Base-by-base conservation (phyloP, 2,888 invertebrate species). In the Chaetoderma sp. region DNA sequence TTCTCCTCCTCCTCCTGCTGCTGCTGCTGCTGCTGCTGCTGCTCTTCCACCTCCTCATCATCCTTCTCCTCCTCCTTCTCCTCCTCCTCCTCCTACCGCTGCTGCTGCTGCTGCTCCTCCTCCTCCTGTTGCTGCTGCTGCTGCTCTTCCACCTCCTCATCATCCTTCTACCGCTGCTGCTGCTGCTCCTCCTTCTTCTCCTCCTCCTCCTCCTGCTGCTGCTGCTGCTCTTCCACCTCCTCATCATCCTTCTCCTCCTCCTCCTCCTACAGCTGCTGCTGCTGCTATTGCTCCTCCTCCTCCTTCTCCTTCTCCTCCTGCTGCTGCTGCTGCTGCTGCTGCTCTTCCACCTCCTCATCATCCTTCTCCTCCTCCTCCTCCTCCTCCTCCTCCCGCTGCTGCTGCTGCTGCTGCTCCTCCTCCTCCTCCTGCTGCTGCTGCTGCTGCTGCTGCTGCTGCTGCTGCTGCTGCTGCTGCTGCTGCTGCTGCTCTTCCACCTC, bases 91-190 rank as follows among this genome's bases (percentile, higher is more conserved):
- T n/a, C n/a, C n/a, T n/a, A n/a, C n/a, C n/a, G n/a, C n/a, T n/a
- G n/a, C n/a, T 47, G 21, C 47, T 47, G 21, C 47, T 47, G 21
- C 47, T 47, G 21, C 47, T 47, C 16, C 47, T 47, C 16, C 47
- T 47, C 16, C 47, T 47, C 16, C 47, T 47, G 21, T 23, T 47
- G 21, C 47, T 47, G 21, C 47, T 47, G 21, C 47, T 47, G 21
- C 47, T 47, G 21, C 47, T 47, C 47, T 47, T 18, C 47, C 21
- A n/a, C n/a, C n/a, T n/a, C n/a, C n/a, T n/a, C n/a, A n/a, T n/a
- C n/a, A n/a, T n/a, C n/a, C n/a, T n/a, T 18, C 47, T 47, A 47
- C 47, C 21, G 21, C 47, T 47, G 21, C 47, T 47, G 21, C 47
- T 47, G 21, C 47, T 47, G 21, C 47, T 47, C 16, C 47, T 47